Percentiles rank a stretch among this genome's conserved stretches.
These are phyloP conservation scores for Isotomurus palustris DNA, from an alignment of 2,888 invertebrate genomes.

Conservation along the genomic window DNA sequence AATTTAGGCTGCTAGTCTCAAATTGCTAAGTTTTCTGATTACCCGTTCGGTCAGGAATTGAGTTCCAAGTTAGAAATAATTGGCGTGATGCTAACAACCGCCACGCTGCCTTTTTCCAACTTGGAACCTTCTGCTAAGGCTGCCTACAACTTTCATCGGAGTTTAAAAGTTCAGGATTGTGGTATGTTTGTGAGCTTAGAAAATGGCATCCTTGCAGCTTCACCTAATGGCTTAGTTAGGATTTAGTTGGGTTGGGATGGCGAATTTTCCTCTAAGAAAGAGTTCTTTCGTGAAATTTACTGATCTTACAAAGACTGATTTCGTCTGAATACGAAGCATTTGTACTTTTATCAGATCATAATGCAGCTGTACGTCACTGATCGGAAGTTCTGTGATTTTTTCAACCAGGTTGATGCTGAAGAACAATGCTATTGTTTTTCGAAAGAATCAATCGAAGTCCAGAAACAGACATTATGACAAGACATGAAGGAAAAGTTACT, in stretches of 20 bases:
- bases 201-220: constrained; percentile 28
- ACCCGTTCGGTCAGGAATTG: too few relatives aligned
- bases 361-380: constrained; percentile 19
- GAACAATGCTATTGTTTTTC: not conserved
- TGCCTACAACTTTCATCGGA: constrained; percentile 9
- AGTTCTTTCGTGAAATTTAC: not conserved
- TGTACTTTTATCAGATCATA: constrained; percentile 17
- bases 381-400: constrained; percentile 17
- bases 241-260: not conserved
- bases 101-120: too few relatives aligned
- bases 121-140: constrained; percentile 16
- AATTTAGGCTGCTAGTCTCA: too few relatives aligned
- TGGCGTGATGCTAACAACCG: too few relatives aligned
- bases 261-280: too few relatives aligned
- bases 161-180: constrained; percentile 14
- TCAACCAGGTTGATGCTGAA: not conserved
- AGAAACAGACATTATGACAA: constrained; percentile 1
- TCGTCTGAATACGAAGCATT: not conserved
- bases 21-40: too few relatives aligned
- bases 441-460: not conserved
- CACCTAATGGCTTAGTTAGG: constrained; percentile 24
- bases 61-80: too few relatives aligned
- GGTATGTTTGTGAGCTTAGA: constrained; percentile 21
- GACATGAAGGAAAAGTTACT: constrained; percentile 11
- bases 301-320: not conserved